phyloP scores from a whole-genome alignment of 2,888 invertebrate species.

The Antheraea assamensis region DNA sequence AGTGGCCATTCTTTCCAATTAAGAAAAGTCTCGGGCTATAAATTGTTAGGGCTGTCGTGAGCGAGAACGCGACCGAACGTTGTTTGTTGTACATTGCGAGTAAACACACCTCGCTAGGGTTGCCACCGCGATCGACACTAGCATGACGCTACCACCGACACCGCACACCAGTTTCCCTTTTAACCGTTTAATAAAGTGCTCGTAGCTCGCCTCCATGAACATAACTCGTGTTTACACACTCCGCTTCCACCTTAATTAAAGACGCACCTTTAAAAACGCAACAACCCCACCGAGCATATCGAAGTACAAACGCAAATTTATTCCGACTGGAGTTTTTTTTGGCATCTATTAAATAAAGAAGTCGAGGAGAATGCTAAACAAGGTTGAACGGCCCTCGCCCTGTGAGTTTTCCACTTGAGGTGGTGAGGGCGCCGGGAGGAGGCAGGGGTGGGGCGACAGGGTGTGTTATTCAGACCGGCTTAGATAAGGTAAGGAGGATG shows the following conservation, averaged over 20 bases:
- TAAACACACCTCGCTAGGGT: constrained; percentile 70
- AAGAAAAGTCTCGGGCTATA: constrained; percentile 80
- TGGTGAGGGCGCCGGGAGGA: constrained; percentile 61
- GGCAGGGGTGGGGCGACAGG: constrained; percentile 49
- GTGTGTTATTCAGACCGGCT: constrained; percentile 77
- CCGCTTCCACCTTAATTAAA: constrained; percentile 70
- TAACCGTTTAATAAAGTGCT: constrained; percentile 69
- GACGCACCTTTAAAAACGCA: constrained; percentile 67
- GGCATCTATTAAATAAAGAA: constrained; percentile 82
- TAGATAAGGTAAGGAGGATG: constrained; percentile 82
- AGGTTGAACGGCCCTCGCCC: constrained; percentile 80
- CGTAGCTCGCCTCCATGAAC: constrained; percentile 61
- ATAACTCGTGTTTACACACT: constrained; percentile 65
- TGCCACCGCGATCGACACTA: constrained; percentile 48
- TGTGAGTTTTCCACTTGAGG: constrained; percentile 80
- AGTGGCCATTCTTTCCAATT: constrained; percentile 82
- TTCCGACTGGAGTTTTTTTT: constrained; percentile 75
- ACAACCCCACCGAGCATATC: constrained; percentile 62
- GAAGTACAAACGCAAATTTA: constrained; percentile 78
- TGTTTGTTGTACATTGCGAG: constrained; percentile 65
- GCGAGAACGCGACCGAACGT: constrained; percentile 54
- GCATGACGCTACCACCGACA: constrained; percentile 29
- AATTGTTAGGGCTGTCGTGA: constrained; percentile 77
- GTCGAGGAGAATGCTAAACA: constrained; percentile 81
- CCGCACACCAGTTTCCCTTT: constrained; percentile 49